phyloP scores from a whole-genome alignment of 2,888 invertebrate genomes.

The Xestia xanthographa region DNA sequence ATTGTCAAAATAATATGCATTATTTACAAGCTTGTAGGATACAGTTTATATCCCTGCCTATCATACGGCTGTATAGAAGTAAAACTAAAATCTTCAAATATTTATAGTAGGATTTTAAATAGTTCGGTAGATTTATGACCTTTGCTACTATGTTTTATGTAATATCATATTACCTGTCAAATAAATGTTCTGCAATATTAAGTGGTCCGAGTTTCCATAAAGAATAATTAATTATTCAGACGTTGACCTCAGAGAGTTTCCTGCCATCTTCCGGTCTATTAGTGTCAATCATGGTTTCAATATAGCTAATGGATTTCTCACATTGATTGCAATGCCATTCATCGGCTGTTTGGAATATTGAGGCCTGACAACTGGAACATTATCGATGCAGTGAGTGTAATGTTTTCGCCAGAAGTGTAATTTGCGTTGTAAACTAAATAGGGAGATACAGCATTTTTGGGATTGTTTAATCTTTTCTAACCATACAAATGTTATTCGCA shows the following conservation, averaged over 20 bases:
- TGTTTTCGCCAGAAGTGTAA: no score
- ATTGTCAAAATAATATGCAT: not conserved
- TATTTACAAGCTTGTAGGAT: not conserved
- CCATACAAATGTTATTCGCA: not conserved
- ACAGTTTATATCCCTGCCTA: not conserved
- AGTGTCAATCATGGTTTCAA: slow-evolving; percentile 29
- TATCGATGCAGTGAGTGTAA: not conserved
- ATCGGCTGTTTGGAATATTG: not conserved
- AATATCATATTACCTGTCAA: slow-evolving; percentile 15
- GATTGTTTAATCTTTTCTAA: not conserved
- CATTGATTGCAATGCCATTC: slow-evolving; percentile 4
- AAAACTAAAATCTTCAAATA: not conserved
- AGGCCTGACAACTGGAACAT: not conserved
- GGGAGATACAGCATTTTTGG: not conserved
- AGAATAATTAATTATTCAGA: slow-evolving; percentile 17
- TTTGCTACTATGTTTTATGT: no score
- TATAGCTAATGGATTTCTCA: slow-evolving; percentile 6
- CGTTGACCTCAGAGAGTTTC: slow-evolving; percentile 3
- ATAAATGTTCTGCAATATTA: slow-evolving; percentile 10
- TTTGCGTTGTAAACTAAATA: no score
- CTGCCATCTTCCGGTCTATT: not conserved
- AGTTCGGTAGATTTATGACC: not conserved
- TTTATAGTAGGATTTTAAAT: not conserved
- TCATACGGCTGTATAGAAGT: not conserved
- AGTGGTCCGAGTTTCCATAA: slow-evolving; percentile 13